Base-by-base conservation (phyloP, 2,888 invertebrate species). In the Periphyllus acericola region DNA sequence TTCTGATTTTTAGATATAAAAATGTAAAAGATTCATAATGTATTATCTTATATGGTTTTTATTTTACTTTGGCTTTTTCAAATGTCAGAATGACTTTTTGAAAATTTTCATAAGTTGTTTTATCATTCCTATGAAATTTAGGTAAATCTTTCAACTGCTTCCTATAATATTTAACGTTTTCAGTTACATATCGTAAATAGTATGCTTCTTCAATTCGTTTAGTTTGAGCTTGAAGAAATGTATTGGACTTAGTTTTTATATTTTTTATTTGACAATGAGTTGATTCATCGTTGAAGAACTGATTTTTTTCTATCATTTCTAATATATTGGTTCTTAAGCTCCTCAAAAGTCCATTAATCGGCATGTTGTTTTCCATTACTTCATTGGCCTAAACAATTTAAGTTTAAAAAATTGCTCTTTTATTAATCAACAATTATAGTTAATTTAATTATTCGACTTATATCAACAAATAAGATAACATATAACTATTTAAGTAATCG, bases 61-160 rank as follows among this genome's bases (percentile, higher is more conserved):
- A 40, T 71, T 60, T 79, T 86, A 86, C 85, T 71, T 79, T 86
- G 9, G n/a, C 21, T 71, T n/a, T 55, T 52, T 86, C 78, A 34
- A 79, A 78, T 19, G 71, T 79, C 11, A 29, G 68, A n/a, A 86
- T 8, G 29, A 86, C 19, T 72, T 32, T 8, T 79, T 52, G 34
- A 0, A 86, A 55, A 21, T 66, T 32, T 79, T 79, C 32, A 21
- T 21, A n/a, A 36, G 79, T 71, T 6, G 68, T n/a, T 68, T 68
- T 76, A 32, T 79, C 78, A 6, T 72, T 36, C 8, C 1, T 29
- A 9, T 79, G 52, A 3, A 6, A 25, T 78, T 84, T 78, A 0
- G 85, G n/a, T 71, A 85, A 78, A 34, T 14, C 14, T 0, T 79
- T 25, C 25, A 52, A 52, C 25, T 78, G 52, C 71, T 78, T 32